Percentiles rank a stretch among this genome's conserved stretches.
Conservation (phyloP, 2,888 invertebrate species). For the Oxyscelio sp. region DNA sequence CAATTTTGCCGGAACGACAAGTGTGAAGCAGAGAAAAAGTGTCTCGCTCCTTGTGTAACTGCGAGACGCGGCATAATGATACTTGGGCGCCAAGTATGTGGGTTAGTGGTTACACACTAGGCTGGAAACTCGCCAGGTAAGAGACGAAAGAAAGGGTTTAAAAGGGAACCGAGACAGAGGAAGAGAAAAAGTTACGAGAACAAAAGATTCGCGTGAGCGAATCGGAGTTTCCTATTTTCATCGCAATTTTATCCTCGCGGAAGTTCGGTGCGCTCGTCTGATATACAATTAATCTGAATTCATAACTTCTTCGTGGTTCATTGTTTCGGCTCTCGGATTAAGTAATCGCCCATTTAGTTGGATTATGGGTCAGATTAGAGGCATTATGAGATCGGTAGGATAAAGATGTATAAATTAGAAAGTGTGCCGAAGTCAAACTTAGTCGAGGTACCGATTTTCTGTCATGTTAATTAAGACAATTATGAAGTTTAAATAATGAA, state of each 20-base stretch:
- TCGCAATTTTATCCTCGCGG: slow-evolving; percentile 27
- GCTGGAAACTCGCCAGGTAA: slow-evolving; percentile 62
- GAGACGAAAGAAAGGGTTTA: slow-evolving; percentile 42
- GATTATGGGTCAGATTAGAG: slow-evolving; percentile 38
- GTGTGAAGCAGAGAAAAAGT: slow-evolving; percentile 47
- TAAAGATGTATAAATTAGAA: slow-evolving; percentile 50
- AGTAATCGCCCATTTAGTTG: slow-evolving; percentile 33
- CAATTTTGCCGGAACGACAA: slow-evolving; percentile 41
- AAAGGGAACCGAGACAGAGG: slow-evolving; percentile 18
- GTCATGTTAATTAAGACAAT: slow-evolving; percentile 41
- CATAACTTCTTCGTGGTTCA: slow-evolving; percentile 1
- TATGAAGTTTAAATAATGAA: no score
- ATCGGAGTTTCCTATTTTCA: slow-evolving; percentile 17
- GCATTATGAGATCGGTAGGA: slow-evolving; percentile 14
- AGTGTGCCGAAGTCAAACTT: slow-evolving; percentile 30
- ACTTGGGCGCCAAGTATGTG: slow-evolving; percentile 65
- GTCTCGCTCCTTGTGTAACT: slow-evolving; percentile 43
- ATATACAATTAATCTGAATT: slow-evolving; percentile 25
- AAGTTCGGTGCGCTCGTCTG: slow-evolving; percentile 6
- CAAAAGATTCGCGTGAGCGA: slow-evolving; percentile 27
- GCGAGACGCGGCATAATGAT: slow-evolving; percentile 46
- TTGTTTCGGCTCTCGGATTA: slow-evolving; percentile 8
- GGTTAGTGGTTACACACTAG: slow-evolving; percentile 72
- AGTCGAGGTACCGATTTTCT: slow-evolving; percentile 16
- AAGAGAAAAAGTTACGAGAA: slow-evolving; percentile 9